Percentiles rank a stretch among this genome's conserved stretches.
These are phyloP conservation scores for Chouioia cunea DNA, from an alignment of 2,888 invertebrate genomes.

Conservation along the genomic window DNA sequence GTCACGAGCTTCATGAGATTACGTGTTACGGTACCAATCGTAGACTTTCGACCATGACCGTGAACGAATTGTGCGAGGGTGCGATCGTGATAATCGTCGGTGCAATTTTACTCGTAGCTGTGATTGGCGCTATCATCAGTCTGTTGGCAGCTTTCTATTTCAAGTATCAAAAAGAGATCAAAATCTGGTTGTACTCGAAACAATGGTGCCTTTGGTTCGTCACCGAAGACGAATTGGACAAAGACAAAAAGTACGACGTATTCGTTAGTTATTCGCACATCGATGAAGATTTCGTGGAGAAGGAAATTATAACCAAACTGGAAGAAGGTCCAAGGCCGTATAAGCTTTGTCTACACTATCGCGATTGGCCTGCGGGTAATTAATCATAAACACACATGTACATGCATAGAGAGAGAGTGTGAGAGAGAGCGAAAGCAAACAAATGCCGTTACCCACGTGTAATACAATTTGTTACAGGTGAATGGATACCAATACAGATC, in stretches of 20 bases:
- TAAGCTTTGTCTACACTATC: constrained; percentile 80
- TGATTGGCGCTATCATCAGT: constrained; percentile 69
- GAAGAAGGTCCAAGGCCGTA: constrained; percentile 76
- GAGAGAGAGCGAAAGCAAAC: no score
- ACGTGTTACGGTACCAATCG: constrained; percentile 22
- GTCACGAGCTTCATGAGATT: constrained; percentile 30
- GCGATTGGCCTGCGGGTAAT: constrained; percentile 82
- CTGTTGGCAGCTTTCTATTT: constrained; percentile 60
- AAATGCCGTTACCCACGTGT: no score
- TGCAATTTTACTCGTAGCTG: constrained; percentile 58
- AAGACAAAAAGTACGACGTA: constrained; percentile 79
- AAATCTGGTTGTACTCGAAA: constrained; percentile 77
- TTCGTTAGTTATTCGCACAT: constrained; percentile 85
- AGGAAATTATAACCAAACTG: constrained; percentile 76
- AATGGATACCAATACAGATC: constrained; percentile 79
- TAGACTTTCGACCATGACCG: constrained; percentile 35
- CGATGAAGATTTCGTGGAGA: constrained; percentile 79
- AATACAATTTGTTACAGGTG: constrained; percentile 68
- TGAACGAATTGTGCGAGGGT: constrained; percentile 41
- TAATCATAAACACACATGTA: constrained; percentile 57
- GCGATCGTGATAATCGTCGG: constrained; percentile 44
- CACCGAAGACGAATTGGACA: constrained; percentile 79
- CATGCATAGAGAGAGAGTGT: no score
- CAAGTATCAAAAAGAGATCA: constrained; percentile 73
- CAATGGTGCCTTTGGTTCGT: constrained; percentile 75